Percentiles rank a stretch among this genome's conserved stretches.
These are phyloP conservation scores for Prosapia bicincta DNA, from an alignment of 2,888 invertebrate genomes.

Conservation along the genomic window DNA sequence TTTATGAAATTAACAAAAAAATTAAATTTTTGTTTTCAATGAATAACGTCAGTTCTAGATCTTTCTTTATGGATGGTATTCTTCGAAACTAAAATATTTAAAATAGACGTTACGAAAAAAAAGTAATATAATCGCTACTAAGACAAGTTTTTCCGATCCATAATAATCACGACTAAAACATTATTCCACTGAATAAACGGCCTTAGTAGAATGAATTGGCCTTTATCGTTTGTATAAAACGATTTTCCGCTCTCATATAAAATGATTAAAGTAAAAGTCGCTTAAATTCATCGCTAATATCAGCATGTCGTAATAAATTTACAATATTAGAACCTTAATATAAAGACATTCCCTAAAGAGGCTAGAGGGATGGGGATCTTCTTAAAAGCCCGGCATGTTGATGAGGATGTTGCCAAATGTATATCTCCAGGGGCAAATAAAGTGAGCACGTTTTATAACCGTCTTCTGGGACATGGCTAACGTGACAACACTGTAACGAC, in stretches of 20 bases:
- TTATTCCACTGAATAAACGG: too few relatives aligned
- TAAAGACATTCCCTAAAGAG: background rate
- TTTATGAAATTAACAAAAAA: too few relatives aligned
- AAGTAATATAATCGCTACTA: too few relatives aligned
- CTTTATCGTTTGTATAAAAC: too few relatives aligned
- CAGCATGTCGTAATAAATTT: background rate
- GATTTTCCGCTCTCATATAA: background rate
- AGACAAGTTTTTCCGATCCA: too few relatives aligned
- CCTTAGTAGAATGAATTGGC: too few relatives aligned
- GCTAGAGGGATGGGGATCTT: background rate
- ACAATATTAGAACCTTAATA: background rate
- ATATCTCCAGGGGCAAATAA: background rate
- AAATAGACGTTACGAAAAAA: too few relatives aligned
- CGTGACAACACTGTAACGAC: background rate
- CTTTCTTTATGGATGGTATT: too few relatives aligned
- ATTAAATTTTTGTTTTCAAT: too few relatives aligned
- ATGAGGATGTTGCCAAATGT: background rate
- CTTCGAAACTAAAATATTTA: too few relatives aligned
- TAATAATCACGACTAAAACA: too few relatives aligned
- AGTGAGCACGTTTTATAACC: conserved; percentile 2
- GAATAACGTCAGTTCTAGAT: too few relatives aligned
- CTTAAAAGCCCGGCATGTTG: background rate
- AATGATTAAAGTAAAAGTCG: background rate
- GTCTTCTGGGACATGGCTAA: background rate
- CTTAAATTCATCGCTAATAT: background rate